Evolutionary conservation across 2,888 invertebrate species (phyloP), one percentile per base, ranked within the genome.

Genomic region (Drosophila hamatofila): DNA sequence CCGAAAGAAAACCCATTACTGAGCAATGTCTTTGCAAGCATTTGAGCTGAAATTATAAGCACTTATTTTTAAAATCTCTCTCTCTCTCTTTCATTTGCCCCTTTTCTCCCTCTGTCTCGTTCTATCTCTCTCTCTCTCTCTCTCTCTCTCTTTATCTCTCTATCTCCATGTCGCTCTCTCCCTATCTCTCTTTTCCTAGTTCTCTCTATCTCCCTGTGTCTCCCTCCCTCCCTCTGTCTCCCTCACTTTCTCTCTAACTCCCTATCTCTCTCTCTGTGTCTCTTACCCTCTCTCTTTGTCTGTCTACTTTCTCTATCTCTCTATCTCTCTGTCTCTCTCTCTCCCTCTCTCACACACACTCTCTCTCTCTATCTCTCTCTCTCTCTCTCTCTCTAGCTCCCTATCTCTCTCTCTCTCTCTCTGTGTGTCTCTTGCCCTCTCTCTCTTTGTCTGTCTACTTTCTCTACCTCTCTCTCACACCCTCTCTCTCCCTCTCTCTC

Each of bases 171-270:
- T 37, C n/a, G 1, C n/a, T 18, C 18, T 18, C 9, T 9, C 2
- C 2, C 16, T 37, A 1, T n/a, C 37, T 7, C 6, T 37, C 9
- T 18, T 1, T 1, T 0, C 3, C 1, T 18, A 1, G 1, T 1
- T 11, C 18, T 41, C 41, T 5, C 4, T 18, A 18, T 11, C 18
- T 18, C 2, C 2, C 0, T 0, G 27, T 8, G 9, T 0, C 18
- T 41, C 18, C 4, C 9, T n/a, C 16, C 16, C 14, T 37, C 37
- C 33, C 11, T 37, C 37, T 41, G 9, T 18, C n/a, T 41, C 3
- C 11, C 11, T 21, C 18, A 4, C 18, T 21, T 6, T 18, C 41
- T 41, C 9, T n/a, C 12, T 21, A 0, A 1, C 41, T 42, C n/a
- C 8, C 8, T n/a, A 2, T 39, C 9, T 11, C 21, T 42, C 6